Evolutionary conservation across 2,888 invertebrate species (phyloP).

Genomic region (Caenorhabditis zanzibari): DNA sequence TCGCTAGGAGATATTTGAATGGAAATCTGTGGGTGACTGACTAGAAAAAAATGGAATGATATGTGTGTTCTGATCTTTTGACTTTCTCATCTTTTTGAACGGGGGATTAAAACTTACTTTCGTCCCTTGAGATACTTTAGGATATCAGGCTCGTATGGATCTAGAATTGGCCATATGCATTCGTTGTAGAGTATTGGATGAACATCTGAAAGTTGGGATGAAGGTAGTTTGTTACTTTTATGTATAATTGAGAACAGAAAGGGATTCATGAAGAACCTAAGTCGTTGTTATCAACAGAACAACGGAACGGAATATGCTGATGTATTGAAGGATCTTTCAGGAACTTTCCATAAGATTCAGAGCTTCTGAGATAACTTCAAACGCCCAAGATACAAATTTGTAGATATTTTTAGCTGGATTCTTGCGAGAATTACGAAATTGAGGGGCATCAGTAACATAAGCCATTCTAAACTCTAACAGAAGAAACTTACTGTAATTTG

Average conservation of each 20-base stretch:
- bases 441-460: no score
- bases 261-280: no score
- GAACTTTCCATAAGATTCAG: no score
- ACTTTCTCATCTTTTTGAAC: neutral
- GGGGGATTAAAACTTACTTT: constrained; percentile 26
- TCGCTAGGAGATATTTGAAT: constrained; percentile 3
- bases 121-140: constrained; percentile 39
- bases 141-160: constrained; percentile 57
- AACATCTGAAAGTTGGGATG: constrained; percentile 44
- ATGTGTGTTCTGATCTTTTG: constrained; percentile 41
- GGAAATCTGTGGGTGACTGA: constrained; percentile 14
- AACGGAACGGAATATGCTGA: no score
- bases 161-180: constrained; percentile 59
- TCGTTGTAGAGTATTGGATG: constrained; percentile 57
- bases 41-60: constrained; percentile 1
- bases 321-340: no score
- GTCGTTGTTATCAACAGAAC: no score
- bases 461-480: no score
- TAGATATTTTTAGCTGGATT: no score
- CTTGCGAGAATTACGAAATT: no score
- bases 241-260: neutral
- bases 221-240: neutral
- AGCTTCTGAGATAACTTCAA: no score
- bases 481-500: constrained; percentile 35
- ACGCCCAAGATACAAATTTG: no score